phyloP scores from a whole-genome alignment of 2,888 invertebrate species.

The Zaprionus lineosus region DNA sequence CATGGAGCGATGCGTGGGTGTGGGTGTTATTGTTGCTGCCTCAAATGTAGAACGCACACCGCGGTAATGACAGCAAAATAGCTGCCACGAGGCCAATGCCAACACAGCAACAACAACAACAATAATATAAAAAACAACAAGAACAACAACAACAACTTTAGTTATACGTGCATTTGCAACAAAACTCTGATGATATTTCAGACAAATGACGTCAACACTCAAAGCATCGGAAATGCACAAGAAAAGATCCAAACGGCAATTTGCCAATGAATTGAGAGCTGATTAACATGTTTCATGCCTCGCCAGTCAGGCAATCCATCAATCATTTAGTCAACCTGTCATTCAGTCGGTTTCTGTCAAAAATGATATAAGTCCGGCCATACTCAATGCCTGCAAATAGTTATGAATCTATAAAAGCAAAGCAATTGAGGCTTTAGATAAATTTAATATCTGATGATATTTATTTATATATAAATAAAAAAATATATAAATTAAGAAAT shows the following conservation, averaged over 20 bases:
- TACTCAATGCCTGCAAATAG: too few relatives aligned
- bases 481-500: too few relatives aligned
- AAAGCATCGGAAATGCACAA: conserved; percentile 2
- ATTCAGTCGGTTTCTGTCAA: conserved; percentile 9
- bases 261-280: conserved; percentile 36
- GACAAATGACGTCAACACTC: conserved; percentile 27
- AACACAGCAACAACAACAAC: too few relatives aligned
- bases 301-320: conserved; percentile 14
- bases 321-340: conserved; percentile 7
- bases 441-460: too few relatives aligned
- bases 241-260: conserved; percentile 14
- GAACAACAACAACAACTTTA: background rate
- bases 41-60: conserved; percentile 5
- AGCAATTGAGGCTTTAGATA: too few relatives aligned
- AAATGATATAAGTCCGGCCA: too few relatives aligned
- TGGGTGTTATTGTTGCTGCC: background rate
- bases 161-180: conserved; percentile 15
- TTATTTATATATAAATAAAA: too few relatives aligned
- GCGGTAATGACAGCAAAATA: conserved; percentile 10
- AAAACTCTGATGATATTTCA: conserved; percentile 30
- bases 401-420: too few relatives aligned
- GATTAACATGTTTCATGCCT: conserved; percentile 40
- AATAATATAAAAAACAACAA: conserved; percentile 1
- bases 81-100: conserved; percentile 3
- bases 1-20: too few relatives aligned